Conservation (phyloP, 2,113 vertebrate genomes). For the Sturnus vulgaris region DNA sequence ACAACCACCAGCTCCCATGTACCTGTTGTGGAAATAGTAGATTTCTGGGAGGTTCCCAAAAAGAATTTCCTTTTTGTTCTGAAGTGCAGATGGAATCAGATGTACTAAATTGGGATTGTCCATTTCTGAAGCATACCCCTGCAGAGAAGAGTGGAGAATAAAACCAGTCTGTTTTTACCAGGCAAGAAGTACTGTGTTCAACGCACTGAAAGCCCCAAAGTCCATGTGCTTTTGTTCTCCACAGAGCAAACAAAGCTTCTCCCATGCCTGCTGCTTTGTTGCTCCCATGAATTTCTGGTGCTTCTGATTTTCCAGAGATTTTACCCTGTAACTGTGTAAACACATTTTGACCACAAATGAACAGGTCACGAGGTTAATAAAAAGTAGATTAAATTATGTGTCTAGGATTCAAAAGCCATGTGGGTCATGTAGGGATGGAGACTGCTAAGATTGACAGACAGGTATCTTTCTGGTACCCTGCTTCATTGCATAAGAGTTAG, state of each 20-base stretch:
- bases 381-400: not conserved
- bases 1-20: not conserved
- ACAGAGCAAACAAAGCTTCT: not conserved
- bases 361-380: not conserved
- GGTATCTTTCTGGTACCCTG: not conserved
- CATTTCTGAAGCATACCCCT: constrained; percentile 91
- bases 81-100: constrained; percentile 83
- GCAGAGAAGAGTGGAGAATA: not conserved
- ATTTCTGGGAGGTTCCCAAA: constrained; percentile 94
- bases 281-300: not conserved
- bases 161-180: not conserved
- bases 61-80: constrained; percentile 89
- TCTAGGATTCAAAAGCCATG: not conserved
- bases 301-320: not conserved
- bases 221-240: not conserved
- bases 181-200: not conserved
- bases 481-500: not conserved
- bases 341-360: not conserved
- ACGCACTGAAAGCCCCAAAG: not conserved
- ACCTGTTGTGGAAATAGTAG: constrained; percentile 92
- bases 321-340: not conserved
- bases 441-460: not conserved
- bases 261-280: not conserved
- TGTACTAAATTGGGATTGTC: constrained; percentile 86
- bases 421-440: not conserved